Conservation (phyloP, 2,888 invertebrate species). For the Noctua janthina region DNA sequence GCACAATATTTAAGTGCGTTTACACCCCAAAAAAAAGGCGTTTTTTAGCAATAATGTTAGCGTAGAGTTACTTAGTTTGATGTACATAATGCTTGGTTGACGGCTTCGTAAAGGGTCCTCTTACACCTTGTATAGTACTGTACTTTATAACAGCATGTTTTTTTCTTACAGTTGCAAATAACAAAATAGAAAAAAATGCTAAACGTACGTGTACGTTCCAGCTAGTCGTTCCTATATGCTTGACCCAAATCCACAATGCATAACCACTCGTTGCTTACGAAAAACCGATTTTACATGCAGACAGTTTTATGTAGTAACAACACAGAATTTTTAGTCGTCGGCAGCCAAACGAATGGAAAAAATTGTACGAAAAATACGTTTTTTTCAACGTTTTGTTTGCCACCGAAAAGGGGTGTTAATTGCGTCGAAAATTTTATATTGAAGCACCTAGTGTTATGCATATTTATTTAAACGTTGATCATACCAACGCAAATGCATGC, state of each 20-base stretch:
- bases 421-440: slow-evolving; percentile 52
- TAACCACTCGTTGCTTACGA: slow-evolving; percentile 39
- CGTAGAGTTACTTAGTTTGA: too few relatives aligned
- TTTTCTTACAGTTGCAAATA: slow-evolving; percentile 5
- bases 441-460: slow-evolving; percentile 22
- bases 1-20: too few relatives aligned
- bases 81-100: too few relatives aligned
- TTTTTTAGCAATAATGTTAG: too few relatives aligned
- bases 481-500: background rate
- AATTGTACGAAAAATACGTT: slow-evolving; percentile 33
- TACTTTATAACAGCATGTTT: background rate
- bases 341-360: slow-evolving; percentile 37
- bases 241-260: slow-evolving; percentile 55
- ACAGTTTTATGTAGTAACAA: slow-evolving; percentile 30
- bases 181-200: background rate
- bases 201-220: background rate
- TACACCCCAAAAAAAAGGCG: too few relatives aligned
- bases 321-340: slow-evolving; percentile 36
- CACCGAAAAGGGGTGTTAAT: slow-evolving; percentile 45
- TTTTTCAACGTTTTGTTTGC: slow-evolving; percentile 40
- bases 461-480: slow-evolving; percentile 21
- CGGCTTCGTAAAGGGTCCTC: too few relatives aligned
- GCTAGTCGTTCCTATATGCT: slow-evolving; percentile 16
- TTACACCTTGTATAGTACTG: background rate
- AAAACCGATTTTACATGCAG: slow-evolving; percentile 52